Base-by-base conservation (phyloP, 2,797 vertebrate species). In the Mallotus villosus region DNA sequence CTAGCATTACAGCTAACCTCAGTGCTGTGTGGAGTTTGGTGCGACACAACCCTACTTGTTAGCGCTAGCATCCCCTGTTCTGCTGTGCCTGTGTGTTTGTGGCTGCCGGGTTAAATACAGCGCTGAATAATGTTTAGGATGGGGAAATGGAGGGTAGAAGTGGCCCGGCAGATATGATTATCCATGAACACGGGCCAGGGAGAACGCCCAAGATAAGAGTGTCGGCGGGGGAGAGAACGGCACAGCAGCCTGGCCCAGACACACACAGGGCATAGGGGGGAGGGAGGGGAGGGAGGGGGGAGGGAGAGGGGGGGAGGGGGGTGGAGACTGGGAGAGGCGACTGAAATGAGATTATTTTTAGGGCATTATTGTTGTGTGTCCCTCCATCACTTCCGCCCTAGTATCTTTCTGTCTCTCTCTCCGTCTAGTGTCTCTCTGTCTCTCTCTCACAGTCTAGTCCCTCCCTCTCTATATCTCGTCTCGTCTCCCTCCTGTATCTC, bases 1-100 rank as follows among this genome's bases (percentile, higher is more conserved):
- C 71, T 64, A 69, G 63, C 53, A 62, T 80, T 73, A 71, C 22
- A 67, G 53, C 74, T 62, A 68, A 37, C 41, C 55, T 25, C 55
- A 53, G 25, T 25, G 64, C 37, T 51, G 57, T 59, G 22, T 25
- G 12, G 46, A 24, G 17, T 24, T 2, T 25, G 64, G 41, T 51
- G 22, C 37, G 12, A 66, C 64, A 51, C 16, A 22, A 22, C 12
- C 17, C 34, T 27, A 24, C 41, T 51, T 51, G 14, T 66, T 11
- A 51, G 14, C 1, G 41, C 11, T 53, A 53, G 5, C 46, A 27
- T 53, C 41, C 49, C 14, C 41, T 29, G 21, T 67, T 67, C 46
- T 67, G 41, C 17, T 53, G 16, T 12, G 14, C 49, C 46, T 5
- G 41, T 67, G 22, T 67, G 22, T 67, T 53, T n/a, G 64, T 67